Evolutionary conservation across 2,888 invertebrate species (phyloP), one percentile per base, ranked within the genome.

Genomic region (Heteromyza rotundicornis): DNA sequence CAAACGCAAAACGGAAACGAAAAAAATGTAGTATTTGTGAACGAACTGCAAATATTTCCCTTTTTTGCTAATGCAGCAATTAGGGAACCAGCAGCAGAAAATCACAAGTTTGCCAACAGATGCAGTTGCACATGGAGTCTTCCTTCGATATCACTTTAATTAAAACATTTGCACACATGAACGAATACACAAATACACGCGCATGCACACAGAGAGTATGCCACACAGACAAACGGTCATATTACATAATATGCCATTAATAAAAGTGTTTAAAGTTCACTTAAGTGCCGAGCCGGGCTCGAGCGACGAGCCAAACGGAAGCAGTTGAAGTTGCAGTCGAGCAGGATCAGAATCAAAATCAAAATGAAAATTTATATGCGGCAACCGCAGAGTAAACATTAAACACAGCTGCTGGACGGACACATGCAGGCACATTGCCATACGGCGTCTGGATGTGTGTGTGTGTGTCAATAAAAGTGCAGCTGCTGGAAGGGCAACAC

Each of bases 71-170:
- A 50, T 56, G 44, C 51, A 52, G 36, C 56, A 60, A 51, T 56
- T 60, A 60, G 24, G n/a, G n/a, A n/a, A n/a, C n/a, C n/a, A n/a
- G 50, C 32, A 20, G 57, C 14, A 2, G 66, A 53, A 63, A 49
- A 64, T 66, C 65, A 64, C 47, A 40, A 40, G 14, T 47, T 47
- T 47, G 47, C 47, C 47, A 20, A 20, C 47, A 73, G 76, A 74
- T 72, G 74, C 76, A 76, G 70, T 72, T 75, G 74, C 74, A n/a
- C 40, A 40, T 8, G 40, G 14, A 40, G n/a, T 3, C 40, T 40
- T 73, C 75, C 71, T 75, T 75, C 74, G 75, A 73, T 74, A 76
- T 71, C 72, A 75, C 76, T 76, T 75, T 77, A 76, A 77, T 77
- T 76, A 76, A 76, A 77, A 77, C 77, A 76, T 76, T 72, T 66